These are phyloP conservation scores for Cheilosia pagana DNA, from an alignment of 2,888 invertebrate genomes.

Conservation along the genomic window DNA sequence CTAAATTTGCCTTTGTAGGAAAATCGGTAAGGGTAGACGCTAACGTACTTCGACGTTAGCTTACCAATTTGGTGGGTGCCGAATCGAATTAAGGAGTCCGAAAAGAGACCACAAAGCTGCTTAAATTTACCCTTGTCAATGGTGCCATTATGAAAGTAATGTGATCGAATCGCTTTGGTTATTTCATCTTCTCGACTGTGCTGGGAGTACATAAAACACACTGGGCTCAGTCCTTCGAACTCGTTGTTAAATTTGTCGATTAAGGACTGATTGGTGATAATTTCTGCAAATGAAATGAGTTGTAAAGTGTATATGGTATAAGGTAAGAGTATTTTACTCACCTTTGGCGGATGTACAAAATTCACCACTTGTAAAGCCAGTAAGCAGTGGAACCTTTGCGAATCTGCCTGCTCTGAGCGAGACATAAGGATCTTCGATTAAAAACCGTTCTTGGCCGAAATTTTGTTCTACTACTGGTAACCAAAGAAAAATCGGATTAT, in stretches of 20 bases:
- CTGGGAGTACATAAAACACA: slow-evolving; percentile 84
- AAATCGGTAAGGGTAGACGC: slow-evolving; percentile 84
- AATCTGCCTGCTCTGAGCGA: slow-evolving; percentile 83
- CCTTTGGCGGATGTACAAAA: slow-evolving; percentile 83
- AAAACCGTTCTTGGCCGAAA: slow-evolving; percentile 84
- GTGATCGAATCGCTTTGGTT: slow-evolving; percentile 37
- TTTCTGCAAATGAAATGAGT: slow-evolving; percentile 55
- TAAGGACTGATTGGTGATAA: slow-evolving; percentile 81
- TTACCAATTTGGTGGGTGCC: slow-evolving; percentile 84
- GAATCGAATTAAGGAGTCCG: slow-evolving; percentile 84
- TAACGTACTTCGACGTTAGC: slow-evolving; percentile 83
- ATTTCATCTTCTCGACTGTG: slow-evolving; percentile 31
- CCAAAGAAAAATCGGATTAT: slow-evolving; percentile 82
- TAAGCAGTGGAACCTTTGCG: slow-evolving; percentile 83
- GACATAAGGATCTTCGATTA: slow-evolving; percentile 83
- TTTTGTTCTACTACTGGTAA: slow-evolving; percentile 84
- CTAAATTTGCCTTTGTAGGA: slow-evolving; percentile 84
- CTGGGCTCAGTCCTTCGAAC: slow-evolving; percentile 84
- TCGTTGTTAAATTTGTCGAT: slow-evolving; percentile 82
- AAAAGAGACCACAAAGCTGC: slow-evolving; percentile 82
- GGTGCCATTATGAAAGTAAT: slow-evolving; percentile 66
- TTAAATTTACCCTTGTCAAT: slow-evolving; percentile 55
- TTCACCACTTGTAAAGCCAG: slow-evolving; percentile 84
- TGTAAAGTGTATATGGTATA: not conserved
- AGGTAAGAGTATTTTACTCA: slow-evolving; percentile 66